Evolutionary conservation across 2,888 invertebrate species (phyloP).

Genomic region (Callimorpha dominula): DNA sequence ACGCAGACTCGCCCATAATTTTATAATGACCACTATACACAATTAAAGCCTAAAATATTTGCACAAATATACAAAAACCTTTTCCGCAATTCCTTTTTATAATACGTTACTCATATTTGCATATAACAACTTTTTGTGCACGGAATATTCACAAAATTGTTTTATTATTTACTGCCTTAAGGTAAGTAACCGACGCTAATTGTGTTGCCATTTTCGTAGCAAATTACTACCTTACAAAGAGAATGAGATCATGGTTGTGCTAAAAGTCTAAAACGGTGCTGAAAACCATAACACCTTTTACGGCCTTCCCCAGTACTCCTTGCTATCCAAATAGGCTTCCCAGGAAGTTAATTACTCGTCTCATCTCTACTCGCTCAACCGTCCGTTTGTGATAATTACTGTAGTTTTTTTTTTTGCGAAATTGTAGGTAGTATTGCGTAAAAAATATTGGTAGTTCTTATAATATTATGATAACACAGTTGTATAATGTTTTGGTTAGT

Average conservation of each 20-base stretch:
- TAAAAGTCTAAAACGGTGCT: slow-evolving; percentile 44
- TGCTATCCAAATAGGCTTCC: slow-evolving; percentile 37
- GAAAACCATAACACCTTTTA: slow-evolving; percentile 70
- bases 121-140: slow-evolving; percentile 29
- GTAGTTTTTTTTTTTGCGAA: background rate
- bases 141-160: slow-evolving; percentile 34
- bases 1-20: slow-evolving; percentile 1
- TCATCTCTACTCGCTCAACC: background rate
- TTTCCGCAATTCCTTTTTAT: slow-evolving; percentile 28
- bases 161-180: slow-evolving; percentile 51
- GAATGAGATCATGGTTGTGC: slow-evolving; percentile 63
- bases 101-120: slow-evolving; percentile 28
- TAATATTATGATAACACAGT: background rate
- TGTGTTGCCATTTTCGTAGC: slow-evolving; percentile 59
- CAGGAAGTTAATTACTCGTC: slow-evolving; percentile 25
- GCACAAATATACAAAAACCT: slow-evolving; percentile 8
- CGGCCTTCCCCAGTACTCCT: slow-evolving; percentile 44
- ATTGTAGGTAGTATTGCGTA: slow-evolving; percentile 4
- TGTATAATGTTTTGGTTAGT: background rate
- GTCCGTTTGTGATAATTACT: slow-evolving; percentile 4
- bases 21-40: slow-evolving; percentile 6
- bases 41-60: slow-evolving; percentile 15
- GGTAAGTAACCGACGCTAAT: slow-evolving; percentile 39
- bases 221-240: slow-evolving; percentile 70
- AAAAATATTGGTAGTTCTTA: background rate